phyloP scores from a whole-genome alignment of 2,888 invertebrate genomes.

The Perdita meconis region DNA sequence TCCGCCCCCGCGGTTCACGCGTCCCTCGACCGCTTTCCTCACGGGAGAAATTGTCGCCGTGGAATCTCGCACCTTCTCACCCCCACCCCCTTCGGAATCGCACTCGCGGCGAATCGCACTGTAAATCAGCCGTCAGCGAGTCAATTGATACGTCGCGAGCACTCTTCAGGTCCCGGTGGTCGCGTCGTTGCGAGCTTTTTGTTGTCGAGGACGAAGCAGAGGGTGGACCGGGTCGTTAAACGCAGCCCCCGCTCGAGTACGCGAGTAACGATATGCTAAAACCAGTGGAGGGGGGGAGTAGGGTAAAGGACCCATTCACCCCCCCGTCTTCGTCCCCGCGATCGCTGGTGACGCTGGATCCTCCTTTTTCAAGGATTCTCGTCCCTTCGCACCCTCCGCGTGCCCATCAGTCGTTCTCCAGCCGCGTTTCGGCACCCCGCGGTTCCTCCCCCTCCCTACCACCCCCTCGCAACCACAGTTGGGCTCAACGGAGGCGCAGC shows the following conservation, averaged over 20 bases:
- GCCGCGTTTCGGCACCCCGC: conserved; percentile 6
- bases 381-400: not conserved
- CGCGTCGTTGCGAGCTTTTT: conserved; percentile 63
- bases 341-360: conserved; percentile 36
- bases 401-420: conserved; percentile 4
- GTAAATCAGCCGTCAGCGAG: conserved; percentile 79
- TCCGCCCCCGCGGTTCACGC: conserved; percentile 5
- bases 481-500: conserved; percentile 42
- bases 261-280: conserved; percentile 82
- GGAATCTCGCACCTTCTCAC: conserved; percentile 1
- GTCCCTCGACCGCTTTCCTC: not conserved
- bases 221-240: conserved; percentile 78
- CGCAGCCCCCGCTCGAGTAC: conserved; percentile 80
- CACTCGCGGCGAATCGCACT: conserved; percentile 57
- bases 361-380: conserved; percentile 32
- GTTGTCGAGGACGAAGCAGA: conserved; percentile 47
- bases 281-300: conserved; percentile 57
- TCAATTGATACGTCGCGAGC: conserved; percentile 81
- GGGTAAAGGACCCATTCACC: conserved; percentile 12
- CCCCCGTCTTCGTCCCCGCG: conserved; percentile 21
- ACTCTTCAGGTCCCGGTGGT: conserved; percentile 75
- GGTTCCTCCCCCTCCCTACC: conserved; percentile 10
- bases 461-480: conserved; percentile 23
- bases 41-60: not conserved
- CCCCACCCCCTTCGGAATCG: not conserved